Evolutionary conservation across 2,888 invertebrate genomes (phyloP).

Genomic region (Cistogaster globosa): DNA sequence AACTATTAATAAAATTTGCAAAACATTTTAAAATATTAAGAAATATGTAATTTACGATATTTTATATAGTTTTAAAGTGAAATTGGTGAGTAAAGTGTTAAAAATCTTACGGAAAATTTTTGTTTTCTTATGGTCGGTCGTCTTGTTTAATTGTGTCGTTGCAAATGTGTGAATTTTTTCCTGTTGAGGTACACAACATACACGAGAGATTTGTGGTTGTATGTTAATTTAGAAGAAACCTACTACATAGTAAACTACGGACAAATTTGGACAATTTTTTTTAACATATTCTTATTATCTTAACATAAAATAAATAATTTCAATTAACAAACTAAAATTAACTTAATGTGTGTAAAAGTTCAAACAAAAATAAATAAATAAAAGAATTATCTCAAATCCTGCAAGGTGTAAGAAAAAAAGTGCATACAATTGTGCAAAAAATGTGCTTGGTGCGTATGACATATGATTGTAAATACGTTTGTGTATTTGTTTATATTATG

Average conservation of each 20-base stretch:
- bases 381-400: background rate
- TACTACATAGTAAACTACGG: background rate
- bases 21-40: slow-evolving; percentile 51
- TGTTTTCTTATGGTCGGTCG: slow-evolving; percentile 40
- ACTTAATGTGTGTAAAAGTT: slow-evolving; percentile 5
- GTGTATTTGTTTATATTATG: too few species aligned
- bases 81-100: slow-evolving; percentile 62
- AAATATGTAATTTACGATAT: slow-evolving; percentile 31
- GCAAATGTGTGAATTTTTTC: slow-evolving; percentile 63
- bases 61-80: slow-evolving; percentile 52
- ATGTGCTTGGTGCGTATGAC: background rate
- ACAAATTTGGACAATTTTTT: slow-evolving; percentile 11
- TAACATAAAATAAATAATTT: background rate
- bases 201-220: slow-evolving; percentile 54
- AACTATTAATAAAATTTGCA: slow-evolving; percentile 39
- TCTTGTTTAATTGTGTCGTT: slow-evolving; percentile 49
- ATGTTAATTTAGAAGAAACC: slow-evolving; percentile 31
- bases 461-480: background rate
- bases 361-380: slow-evolving; percentile 4
- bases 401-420: background rate
- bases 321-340: slow-evolving; percentile 8
- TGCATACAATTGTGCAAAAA: background rate
- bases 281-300: background rate
- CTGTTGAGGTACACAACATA: slow-evolving; percentile 54
- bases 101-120: slow-evolving; percentile 33